These are phyloP conservation scores for Neuroscelio doddi DNA, from an alignment of 2,888 invertebrate species.

Conservation along the genomic window DNA sequence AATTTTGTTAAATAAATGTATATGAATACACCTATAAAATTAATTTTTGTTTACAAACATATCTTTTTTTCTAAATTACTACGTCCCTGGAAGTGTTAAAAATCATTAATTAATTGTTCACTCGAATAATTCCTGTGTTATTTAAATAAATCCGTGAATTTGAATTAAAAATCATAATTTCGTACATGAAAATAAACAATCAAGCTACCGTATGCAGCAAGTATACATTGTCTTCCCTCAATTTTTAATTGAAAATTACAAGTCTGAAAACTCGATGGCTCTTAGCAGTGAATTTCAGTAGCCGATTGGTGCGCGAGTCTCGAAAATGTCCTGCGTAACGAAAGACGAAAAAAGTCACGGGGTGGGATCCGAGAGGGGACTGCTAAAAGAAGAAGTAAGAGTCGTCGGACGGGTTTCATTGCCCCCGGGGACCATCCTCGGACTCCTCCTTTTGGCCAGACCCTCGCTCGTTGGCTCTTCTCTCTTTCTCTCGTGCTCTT, in stretches of 20 bases:
- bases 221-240: background rate
- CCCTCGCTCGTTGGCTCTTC: slow-evolving; percentile 33
- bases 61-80: too few relatives aligned
- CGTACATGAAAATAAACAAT: too few relatives aligned
- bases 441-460: slow-evolving; percentile 45
- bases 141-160: too few relatives aligned
- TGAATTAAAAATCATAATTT: too few relatives aligned
- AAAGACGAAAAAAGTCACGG: slow-evolving; percentile 17
- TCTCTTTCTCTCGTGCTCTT: slow-evolving; percentile 19
- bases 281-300: slow-evolving; percentile 41
- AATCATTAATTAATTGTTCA: too few relatives aligned
- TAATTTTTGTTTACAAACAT: too few relatives aligned
- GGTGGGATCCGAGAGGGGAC: slow-evolving; percentile 11
- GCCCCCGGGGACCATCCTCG: slow-evolving; percentile 44
- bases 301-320: slow-evolving; percentile 29
- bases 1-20: too few relatives aligned
- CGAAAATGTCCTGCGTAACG: slow-evolving; percentile 43
- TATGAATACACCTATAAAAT: too few relatives aligned
- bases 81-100: too few relatives aligned
- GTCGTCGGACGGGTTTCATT: slow-evolving; percentile 46
- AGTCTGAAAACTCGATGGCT: slow-evolving; percentile 26
- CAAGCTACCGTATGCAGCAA: too few relatives aligned
- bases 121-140: too few relatives aligned
- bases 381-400: slow-evolving; percentile 43
- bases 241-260: slow-evolving; percentile 21